A percentile compares a stretch with the other conserved stretches of the same genome.
Evolutionary conservation across 1,140 invertebrate genomes (phyloP).

Genomic region (Lepidurus arcticus): DNA sequence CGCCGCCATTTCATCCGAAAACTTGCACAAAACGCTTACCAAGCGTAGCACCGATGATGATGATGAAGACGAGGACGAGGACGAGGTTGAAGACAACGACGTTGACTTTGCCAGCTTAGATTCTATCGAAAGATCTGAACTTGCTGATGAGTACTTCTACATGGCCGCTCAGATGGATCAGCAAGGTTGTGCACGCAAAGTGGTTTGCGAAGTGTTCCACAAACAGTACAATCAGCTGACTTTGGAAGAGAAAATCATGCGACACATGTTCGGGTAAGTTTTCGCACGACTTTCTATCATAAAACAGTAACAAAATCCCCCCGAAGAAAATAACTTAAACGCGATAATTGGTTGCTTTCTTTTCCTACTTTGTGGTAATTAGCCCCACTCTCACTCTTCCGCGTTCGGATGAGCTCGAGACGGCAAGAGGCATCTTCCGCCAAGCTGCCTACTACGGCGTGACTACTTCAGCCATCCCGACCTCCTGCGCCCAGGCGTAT

Average conservation of each 20-base stretch:
- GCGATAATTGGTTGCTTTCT: background rate
- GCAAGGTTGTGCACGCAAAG: conserved; percentile 2
- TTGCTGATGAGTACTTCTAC: background rate
- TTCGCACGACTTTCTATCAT: background rate
- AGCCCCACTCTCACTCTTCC: conserved; percentile 17
- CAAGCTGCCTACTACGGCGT: background rate
- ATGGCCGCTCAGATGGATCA: background rate
- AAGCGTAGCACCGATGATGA: background rate
- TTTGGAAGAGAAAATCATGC: conserved; percentile 5
- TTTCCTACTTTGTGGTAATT: background rate
- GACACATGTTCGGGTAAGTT: conserved; percentile 1
- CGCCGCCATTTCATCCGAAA: background rate
- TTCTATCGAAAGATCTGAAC: background rate
- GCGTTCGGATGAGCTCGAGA: background rate
- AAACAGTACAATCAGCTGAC: background rate
- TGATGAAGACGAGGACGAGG: background rate
- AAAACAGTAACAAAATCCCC: background rate
- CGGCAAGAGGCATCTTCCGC: background rate
- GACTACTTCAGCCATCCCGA: conserved; percentile 3
- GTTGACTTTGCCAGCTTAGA: background rate
- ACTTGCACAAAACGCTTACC: background rate
- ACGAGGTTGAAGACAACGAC: background rate
- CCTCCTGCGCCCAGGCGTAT: background rate
- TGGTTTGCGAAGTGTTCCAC: conserved; percentile 1
- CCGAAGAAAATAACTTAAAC: background rate